A percentile compares a stretch with the other conserved stretches of the same genome.
These are phyloP conservation scores for Okapia johnstoni DNA, from an alignment of 2,113 vertebrate genomes.

Conservation along the genomic window DNA sequence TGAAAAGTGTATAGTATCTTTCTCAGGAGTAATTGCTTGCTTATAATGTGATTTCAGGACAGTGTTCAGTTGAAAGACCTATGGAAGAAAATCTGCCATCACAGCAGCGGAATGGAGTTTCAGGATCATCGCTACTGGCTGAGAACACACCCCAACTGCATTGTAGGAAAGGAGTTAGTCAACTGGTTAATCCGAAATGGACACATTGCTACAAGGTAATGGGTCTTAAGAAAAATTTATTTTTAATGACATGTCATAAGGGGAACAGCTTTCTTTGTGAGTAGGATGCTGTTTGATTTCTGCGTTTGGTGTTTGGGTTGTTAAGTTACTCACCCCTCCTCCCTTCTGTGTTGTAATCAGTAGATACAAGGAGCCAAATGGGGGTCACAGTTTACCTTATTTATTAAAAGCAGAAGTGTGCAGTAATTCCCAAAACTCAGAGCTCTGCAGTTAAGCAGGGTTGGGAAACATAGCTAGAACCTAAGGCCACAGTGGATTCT, in stretches of 20 bases:
- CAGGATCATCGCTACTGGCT: constrained; percentile 99
- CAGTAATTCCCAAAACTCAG: neutral
- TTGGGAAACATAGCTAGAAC: neutral
- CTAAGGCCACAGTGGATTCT: neutral
- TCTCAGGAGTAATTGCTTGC: neutral
- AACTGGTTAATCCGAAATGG: constrained; percentile 98
- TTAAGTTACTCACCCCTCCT: neutral
- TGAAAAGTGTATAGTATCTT: neutral
- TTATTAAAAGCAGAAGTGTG: neutral
- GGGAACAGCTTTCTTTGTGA: neutral
- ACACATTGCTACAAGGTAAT: constrained; percentile 94
- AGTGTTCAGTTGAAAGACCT: constrained; percentile 96
- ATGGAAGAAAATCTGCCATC: constrained; percentile 99
- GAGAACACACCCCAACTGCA: constrained; percentile 97
- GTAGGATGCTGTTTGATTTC: neutral
- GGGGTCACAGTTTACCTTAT: neutral
- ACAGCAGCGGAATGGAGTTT: constrained; percentile 97
- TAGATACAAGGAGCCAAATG: neutral
- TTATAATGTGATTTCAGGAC: constrained; percentile 82
- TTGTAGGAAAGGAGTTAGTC: constrained; percentile 98
- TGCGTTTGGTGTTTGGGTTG: neutral
- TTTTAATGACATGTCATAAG: neutral
- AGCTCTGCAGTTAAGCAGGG: neutral
- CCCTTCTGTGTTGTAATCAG: neutral
- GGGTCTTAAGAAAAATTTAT: constrained; percentile 21